These are phyloP conservation scores for Periparus ater DNA, from an alignment of 2,797 vertebrate genomes.

Conservation along the genomic window DNA sequence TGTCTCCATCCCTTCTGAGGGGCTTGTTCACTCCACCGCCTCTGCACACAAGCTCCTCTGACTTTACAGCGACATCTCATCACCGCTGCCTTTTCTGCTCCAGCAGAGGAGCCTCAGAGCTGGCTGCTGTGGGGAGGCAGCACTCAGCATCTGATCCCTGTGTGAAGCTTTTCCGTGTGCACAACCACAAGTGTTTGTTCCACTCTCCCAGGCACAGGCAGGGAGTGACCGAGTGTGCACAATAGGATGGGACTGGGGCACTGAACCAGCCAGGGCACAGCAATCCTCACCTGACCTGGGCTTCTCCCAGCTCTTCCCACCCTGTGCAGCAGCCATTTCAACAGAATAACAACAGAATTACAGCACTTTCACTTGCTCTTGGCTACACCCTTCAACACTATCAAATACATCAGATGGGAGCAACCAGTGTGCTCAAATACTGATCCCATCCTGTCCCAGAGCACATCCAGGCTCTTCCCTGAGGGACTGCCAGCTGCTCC, in stretches of 20 bases:
- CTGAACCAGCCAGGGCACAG: background rate
- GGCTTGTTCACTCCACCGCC: background rate
- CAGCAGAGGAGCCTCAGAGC: background rate
- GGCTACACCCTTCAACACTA: fast-evolving
- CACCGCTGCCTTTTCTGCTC: background rate
- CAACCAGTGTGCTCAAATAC: background rate
- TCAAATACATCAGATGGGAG: background rate
- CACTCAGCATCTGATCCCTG: fast-evolving
- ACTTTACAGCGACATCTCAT: fast-evolving
- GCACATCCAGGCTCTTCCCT: background rate
- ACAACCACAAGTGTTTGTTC: background rate
- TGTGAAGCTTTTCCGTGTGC: fast-evolving
- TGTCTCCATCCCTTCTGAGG: background rate
- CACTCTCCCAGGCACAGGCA: fast-evolving
- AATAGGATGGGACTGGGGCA: fast-evolving
- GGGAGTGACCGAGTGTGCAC: fast-evolving
- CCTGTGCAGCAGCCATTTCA: fast-evolving
- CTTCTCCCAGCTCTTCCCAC: background rate
- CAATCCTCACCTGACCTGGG: fast-evolving
- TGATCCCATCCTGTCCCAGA: background rate
- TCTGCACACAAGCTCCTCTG: background rate
- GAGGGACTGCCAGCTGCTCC: background rate
- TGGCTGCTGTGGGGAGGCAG: fast-evolving
- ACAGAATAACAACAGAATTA: fast-evolving
- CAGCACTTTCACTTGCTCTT: background rate